These are phyloP conservation scores for Pristionchus arcanus DNA, from an alignment of 2,888 invertebrate species.

Conservation along the genomic window DNA sequence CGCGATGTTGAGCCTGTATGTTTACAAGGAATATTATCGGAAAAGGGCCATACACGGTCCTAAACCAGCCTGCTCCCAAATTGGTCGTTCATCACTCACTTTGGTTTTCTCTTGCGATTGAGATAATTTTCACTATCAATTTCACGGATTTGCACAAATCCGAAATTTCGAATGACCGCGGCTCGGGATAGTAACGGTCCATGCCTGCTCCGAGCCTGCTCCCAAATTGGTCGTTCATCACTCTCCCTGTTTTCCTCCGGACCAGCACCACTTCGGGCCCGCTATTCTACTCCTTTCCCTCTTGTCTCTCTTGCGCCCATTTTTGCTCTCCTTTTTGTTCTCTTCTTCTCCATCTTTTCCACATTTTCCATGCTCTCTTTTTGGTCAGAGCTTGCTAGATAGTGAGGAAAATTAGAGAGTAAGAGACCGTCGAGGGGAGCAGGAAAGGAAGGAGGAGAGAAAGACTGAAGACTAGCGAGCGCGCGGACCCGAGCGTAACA, in stretches of 20 bases:
- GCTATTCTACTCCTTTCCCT: not conserved
- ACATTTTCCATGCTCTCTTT: not conserved
- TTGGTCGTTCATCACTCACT: no score
- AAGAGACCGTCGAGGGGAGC: not conserved
- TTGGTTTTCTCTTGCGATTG: no score
- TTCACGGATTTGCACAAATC: no score
- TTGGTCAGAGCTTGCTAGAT: not conserved
- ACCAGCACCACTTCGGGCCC: not conserved
- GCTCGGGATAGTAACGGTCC: no score
- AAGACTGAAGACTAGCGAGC: not conserved
- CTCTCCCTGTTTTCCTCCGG: not conserved
- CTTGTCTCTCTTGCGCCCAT: conserved; percentile 1
- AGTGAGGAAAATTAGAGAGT: not conserved
- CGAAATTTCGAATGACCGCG: no score
- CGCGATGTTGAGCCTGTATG: no score
- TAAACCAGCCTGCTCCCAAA: no score
- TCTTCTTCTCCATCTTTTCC: not conserved
- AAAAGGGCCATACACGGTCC: no score
- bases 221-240: conserved; percentile 16
- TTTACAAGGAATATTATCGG: no score
- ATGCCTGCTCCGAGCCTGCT: no score
- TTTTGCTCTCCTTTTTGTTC: conserved; percentile 24
- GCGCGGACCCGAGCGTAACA: not conserved
- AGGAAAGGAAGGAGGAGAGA: conserved; percentile 21
- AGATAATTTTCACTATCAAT: no score